A percentile compares a stretch with the other conserved stretches of the same genome.
Conservation (phyloP, 1,140 invertebrate species). For the Microplitis mediator region DNA sequence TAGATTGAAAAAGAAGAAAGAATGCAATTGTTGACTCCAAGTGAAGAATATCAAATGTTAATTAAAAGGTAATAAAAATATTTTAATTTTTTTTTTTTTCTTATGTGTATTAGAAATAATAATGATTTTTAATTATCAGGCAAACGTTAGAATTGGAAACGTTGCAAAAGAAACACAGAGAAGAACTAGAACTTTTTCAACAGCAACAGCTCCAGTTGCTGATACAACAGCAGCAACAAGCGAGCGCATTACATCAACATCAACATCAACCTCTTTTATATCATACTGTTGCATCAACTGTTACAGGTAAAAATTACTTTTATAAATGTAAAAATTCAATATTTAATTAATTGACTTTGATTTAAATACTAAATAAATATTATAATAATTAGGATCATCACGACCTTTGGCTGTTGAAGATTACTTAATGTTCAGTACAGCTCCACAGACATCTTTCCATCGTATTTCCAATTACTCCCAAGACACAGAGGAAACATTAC, state of each 20-base stretch:
- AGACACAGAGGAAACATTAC: slow-evolving; percentile 57
- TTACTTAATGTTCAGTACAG: slow-evolving; percentile 58
- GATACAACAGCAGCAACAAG: slow-evolving; percentile 58
- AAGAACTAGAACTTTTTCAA: slow-evolving; percentile 59
- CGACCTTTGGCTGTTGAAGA: slow-evolving; percentile 55
- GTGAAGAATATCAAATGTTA: slow-evolving; percentile 59
- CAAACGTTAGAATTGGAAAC: slow-evolving; percentile 58
- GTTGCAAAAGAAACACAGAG: slow-evolving; percentile 57
- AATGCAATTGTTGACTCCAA: slow-evolving; percentile 50
- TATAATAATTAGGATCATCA: slow-evolving; percentile 45
- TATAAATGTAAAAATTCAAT: neutral
- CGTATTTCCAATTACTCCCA: slow-evolving; percentile 52
- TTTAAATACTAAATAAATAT: neutral
- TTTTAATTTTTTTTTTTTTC: neutral
- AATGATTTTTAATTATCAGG: slow-evolving; percentile 33
- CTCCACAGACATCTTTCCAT: slow-evolving; percentile 56
- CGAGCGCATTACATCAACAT: slow-evolving; percentile 56
- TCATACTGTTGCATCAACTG: slow-evolving; percentile 48
- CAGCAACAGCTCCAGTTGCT: slow-evolving; percentile 58
- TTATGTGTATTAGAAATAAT: neutral
- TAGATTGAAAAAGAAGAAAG: slow-evolving; percentile 56
- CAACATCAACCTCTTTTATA: slow-evolving; percentile 58
- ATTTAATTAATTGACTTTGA: neutral
- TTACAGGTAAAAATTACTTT: slow-evolving; percentile 38
- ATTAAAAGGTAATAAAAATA: slow-evolving; percentile 52